Evolutionary conservation across 2,113 vertebrate genomes (phyloP), one percentile per base, ranked within the genome.

Genomic region (Acanthisitta chloris): DNA sequence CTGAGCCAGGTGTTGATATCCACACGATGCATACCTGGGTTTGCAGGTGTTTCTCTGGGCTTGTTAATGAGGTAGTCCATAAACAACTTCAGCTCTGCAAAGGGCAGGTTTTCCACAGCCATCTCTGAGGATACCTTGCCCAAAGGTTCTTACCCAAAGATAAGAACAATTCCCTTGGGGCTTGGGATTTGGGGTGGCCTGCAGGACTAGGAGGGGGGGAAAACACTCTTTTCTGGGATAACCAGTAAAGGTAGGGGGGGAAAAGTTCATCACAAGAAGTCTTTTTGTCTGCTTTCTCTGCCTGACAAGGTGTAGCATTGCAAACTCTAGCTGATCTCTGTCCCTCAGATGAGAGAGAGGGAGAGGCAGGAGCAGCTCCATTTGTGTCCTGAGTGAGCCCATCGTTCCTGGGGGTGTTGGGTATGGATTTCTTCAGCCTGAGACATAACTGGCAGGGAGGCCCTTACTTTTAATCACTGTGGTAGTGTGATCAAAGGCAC

Each of bases 371-470:
- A 57, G 6, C 15, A 4, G 55, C 24, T 38, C 55, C 2, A 1
- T 14, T 36, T 1, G 0, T 13, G 6, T 11, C 26, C 38, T 3
- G 9, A 33, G 24, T 0, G 11, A 69, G 34, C 20, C 45, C 51
- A 10, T 26, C 66, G 4, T 23, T 20, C 7, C 1, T 0, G 0
- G 26, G 28, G 36, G 10, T 2, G 0, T 4, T 4, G 2, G 62
- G 20, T 31, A 45, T 46, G 42, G 43, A 16, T 45, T 34, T n/a
- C 58, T 61, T 24, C 25, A 51, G 7, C 33, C 29, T 40, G 40
- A 62, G 74, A 19, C 1, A 1, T 11, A 25, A 21, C 6, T 45
- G 0, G 10, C 9, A 51, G 25, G 2, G 10, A 5, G 25, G 51
- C 34, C 42, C 71, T 94, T 86, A 43, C 6, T 57, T 73, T 36